Conservation (phyloP, 2,113 vertebrate species). For the Sclerurus mexicanus region DNA sequence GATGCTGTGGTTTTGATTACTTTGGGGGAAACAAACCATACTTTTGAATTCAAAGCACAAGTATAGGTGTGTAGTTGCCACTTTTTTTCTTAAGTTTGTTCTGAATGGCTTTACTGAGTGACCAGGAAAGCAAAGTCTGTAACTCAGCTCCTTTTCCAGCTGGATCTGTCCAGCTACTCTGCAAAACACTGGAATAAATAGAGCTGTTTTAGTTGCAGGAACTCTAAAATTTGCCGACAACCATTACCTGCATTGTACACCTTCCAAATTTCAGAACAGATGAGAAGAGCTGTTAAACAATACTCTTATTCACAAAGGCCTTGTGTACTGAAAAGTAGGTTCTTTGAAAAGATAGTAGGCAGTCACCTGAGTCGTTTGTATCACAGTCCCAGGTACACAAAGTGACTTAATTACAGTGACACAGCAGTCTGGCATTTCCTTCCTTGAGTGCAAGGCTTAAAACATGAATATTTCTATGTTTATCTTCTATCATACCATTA, state of each 20-base stretch:
- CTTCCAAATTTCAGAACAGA: conserved; percentile 14
- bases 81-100: background rate
- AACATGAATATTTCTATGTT: background rate
- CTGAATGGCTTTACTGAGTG: background rate
- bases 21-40: background rate
- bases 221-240: background rate
- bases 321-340: background rate
- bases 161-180: background rate
- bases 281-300: conserved; percentile 6
- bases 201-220: background rate
- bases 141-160: background rate
- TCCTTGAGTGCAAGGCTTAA: background rate
- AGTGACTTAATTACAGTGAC: background rate
- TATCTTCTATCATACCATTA: background rate
- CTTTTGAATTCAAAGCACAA: background rate
- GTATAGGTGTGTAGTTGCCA: background rate
- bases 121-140: background rate
- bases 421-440: background rate
- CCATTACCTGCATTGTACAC: background rate
- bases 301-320: background rate
- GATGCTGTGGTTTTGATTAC: background rate
- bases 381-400: background rate
- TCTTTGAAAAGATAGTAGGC: background rate
- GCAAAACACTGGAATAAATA: background rate
- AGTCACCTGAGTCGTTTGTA: background rate